phyloP scores from a whole-genome alignment of 2,888 invertebrate genomes.

The Tipula confusa region DNA sequence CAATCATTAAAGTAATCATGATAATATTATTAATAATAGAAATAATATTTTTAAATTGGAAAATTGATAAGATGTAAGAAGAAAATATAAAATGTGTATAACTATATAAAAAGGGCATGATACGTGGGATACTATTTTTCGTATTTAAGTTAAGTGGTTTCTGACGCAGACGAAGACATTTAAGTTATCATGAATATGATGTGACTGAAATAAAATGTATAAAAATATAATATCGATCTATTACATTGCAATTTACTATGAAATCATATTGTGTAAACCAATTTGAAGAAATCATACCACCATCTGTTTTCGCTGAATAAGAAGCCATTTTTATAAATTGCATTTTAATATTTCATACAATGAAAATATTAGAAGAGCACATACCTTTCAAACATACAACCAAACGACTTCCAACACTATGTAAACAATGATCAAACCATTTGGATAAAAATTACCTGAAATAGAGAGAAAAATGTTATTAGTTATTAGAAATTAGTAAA shows the following conservation, averaged over 20 bases:
- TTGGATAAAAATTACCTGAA: not conserved
- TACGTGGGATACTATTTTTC: no score
- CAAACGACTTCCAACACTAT: no score
- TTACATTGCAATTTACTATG: no score
- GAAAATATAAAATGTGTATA: not conserved
- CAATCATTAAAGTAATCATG: not conserved
- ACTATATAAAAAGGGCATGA: not conserved
- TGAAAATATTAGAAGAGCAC: not conserved
- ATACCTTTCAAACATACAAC: not conserved
- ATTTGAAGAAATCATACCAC: no score
- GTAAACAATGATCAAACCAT: not conserved
- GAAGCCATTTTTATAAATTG: no score
- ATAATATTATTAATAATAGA: not conserved
- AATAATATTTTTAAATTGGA: conserved; percentile 12
- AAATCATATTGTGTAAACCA: no score
- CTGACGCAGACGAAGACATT: not conserved
- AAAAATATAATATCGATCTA: not conserved
- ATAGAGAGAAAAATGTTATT: not conserved
- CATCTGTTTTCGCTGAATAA: no score
- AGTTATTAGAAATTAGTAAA: not conserved
- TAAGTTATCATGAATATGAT: not conserved
- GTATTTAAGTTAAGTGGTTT: not conserved
- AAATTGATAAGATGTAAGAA: not conserved
- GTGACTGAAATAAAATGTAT: not conserved
- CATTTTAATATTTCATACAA: no score